Evolutionary conservation across 2,888 invertebrate species (phyloP).

Genomic region (Zaprionus bogoriensis): DNA sequence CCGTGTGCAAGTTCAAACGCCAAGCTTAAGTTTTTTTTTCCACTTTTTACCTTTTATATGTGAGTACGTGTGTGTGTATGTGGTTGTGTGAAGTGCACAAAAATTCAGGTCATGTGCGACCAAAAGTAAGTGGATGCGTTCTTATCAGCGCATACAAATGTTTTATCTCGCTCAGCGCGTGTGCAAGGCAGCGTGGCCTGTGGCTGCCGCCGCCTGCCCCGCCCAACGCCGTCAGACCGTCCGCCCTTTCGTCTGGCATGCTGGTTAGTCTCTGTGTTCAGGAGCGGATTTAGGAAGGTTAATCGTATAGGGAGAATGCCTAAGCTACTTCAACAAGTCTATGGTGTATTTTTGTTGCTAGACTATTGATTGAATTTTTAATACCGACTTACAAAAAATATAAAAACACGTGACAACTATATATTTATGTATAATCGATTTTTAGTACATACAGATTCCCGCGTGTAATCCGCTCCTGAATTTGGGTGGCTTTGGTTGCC

Average conservation of each 20-base stretch:
- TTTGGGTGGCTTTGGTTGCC: constrained; percentile 27
- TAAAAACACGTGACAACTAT: no score
- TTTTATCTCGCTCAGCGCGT: constrained; percentile 71
- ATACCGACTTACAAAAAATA: no score
- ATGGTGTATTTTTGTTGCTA: neutral
- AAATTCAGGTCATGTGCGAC: constrained; percentile 76
- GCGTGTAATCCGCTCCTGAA: constrained; percentile 38
- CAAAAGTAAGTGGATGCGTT: constrained; percentile 77
- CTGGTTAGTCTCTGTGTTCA: constrained; percentile 11
- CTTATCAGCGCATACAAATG: constrained; percentile 76
- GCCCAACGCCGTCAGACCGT: neutral
- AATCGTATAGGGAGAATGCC: neutral
- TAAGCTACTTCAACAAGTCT: neutral
- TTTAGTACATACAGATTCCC: neutral
- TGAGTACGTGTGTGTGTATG: neutral
- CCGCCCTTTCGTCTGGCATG: neutral
- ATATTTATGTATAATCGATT: neutral
- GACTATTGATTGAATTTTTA: neutral
- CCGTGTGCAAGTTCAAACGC: constrained; percentile 55
- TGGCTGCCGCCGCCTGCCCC: constrained; percentile 10
- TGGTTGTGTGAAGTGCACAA: constrained; percentile 40
- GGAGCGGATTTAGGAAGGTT: constrained; percentile 8
- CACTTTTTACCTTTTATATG: constrained; percentile 8
- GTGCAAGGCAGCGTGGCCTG: constrained; percentile 57
- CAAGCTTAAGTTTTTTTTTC: constrained; percentile 43